A percentile compares a stretch with the other conserved stretches of the same genome.
These are phyloP conservation scores for Scelioninae gen. 1 DNA, from an alignment of 2,888 invertebrate species.

Conservation along the genomic window DNA sequence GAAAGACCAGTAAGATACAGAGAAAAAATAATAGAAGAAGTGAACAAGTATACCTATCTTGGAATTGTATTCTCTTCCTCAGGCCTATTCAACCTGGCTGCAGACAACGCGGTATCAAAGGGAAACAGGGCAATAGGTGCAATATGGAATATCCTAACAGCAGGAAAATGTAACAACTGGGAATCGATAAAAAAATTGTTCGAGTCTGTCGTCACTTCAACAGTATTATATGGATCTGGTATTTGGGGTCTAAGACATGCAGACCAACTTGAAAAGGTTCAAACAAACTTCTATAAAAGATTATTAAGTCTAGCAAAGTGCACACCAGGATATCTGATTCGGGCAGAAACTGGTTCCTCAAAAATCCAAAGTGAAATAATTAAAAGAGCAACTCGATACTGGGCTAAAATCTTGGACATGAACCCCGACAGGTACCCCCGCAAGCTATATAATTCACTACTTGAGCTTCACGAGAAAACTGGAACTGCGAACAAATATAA, in stretches of 20 bases:
- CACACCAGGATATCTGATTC: constrained; percentile 5
- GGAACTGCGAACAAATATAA: too few species aligned
- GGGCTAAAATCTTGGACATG: neutral
- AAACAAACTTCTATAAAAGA: constrained; percentile 3
- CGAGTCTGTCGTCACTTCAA: too few species aligned
- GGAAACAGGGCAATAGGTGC: constrained; percentile 9
- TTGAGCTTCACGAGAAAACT: neutral
- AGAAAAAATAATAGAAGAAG: neutral
- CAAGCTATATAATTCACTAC: too few species aligned
- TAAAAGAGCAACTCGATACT: neutral
- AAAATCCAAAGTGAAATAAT: neutral
- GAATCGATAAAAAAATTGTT: constrained; percentile 4
- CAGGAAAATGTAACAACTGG: constrained; percentile 12
- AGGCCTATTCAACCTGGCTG: constrained; percentile 2
- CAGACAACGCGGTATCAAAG: neutral
- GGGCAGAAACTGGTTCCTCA: neutral
- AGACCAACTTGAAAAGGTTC: constrained; percentile 8
- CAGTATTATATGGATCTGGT: too few species aligned
- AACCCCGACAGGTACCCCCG: neutral
- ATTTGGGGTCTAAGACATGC: constrained; percentile 24
- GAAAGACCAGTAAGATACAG: constrained; percentile 1
- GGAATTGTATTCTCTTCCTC: constrained; percentile 15
- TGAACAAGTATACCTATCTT: constrained; percentile 22
- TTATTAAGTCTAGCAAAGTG: neutral
- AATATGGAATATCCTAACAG: neutral